Conservation (phyloP, 92 coral and sea anemone species). For the Bergia puertoricense region DNA sequence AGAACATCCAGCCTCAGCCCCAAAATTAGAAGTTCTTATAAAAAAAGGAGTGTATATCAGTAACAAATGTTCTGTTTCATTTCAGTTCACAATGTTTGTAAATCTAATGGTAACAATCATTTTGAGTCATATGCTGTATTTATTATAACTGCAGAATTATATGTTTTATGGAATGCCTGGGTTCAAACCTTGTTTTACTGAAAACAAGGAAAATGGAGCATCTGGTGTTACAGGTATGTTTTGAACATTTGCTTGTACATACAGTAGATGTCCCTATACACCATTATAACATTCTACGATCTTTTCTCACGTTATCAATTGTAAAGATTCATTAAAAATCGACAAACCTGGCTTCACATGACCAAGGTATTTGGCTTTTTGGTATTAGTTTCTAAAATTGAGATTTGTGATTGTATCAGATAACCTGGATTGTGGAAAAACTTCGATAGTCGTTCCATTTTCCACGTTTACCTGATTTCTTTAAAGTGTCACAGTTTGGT, state of each 20-base stretch:
- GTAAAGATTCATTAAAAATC: background rate
- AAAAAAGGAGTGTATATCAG: too few species aligned
- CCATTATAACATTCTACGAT: too few species aligned
- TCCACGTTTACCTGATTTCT: too few species aligned
- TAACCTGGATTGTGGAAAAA: background rate
- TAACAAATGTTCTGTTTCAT: background rate
- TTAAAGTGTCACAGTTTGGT: too few species aligned
- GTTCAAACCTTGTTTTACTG: slow-evolving; percentile 72
- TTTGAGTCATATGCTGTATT: background rate
- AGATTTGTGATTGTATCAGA: background rate
- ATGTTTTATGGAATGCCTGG: slow-evolving; percentile 97
- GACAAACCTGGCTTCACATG: background rate
- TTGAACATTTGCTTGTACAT: background rate
- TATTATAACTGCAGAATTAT: slow-evolving; percentile 65
- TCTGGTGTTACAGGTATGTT: slow-evolving; percentile 26
- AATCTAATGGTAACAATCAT: background rate
- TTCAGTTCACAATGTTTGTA: too few species aligned
- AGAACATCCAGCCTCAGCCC: too few species aligned
- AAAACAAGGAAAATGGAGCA: slow-evolving; percentile 45
- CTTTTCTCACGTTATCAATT: background rate
- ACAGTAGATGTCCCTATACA: too few species aligned
- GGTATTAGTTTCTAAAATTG: background rate
- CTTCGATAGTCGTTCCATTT: background rate
- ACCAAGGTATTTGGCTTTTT: background rate
- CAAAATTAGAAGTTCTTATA: too few species aligned